These are phyloP conservation scores for Euglossa dilemma DNA, from an alignment of 1,140 invertebrate genomes.

Conservation along the genomic window DNA sequence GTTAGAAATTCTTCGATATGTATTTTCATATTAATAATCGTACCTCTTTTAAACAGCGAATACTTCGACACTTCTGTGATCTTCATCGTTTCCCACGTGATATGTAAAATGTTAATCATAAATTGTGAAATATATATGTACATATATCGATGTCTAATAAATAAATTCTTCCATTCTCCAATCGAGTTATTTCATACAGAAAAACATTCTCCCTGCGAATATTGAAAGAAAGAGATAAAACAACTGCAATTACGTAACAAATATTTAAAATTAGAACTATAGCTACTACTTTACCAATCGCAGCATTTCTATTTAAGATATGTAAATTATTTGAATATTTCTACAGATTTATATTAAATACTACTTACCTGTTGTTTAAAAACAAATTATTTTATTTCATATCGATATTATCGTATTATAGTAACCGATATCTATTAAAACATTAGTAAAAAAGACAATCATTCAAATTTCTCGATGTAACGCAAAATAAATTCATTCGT, in stretches of 20 bases:
- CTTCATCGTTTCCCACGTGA: slow-evolving; percentile 51
- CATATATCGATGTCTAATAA: slow-evolving; percentile 42
- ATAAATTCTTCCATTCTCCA: slow-evolving; percentile 39
- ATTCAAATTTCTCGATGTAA: neutral
- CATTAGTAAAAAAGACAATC: no score
- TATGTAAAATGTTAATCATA: slow-evolving; percentile 51
- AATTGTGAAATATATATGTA: slow-evolving; percentile 53
- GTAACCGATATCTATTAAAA: no score
- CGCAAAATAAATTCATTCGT: neutral
- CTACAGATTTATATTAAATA: no score
- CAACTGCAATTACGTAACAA: neutral
- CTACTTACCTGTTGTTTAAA: no score
- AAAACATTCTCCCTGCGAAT: no score
- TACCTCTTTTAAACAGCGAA: slow-evolving; percentile 17
- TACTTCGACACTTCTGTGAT: slow-evolving; percentile 47
- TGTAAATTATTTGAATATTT: no score
- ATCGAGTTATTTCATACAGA: neutral
- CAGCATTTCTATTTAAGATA: no score
- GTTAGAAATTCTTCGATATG: slow-evolving; percentile 28
- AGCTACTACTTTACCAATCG: no score
- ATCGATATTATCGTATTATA: no score
- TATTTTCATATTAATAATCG: slow-evolving; percentile 56
- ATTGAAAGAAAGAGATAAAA: neutral
- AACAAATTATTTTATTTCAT: no score
- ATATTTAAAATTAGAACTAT: no score